phyloP scores from a whole-genome alignment of 2,888 invertebrate genomes.

The Proisotoma minuta region DNA sequence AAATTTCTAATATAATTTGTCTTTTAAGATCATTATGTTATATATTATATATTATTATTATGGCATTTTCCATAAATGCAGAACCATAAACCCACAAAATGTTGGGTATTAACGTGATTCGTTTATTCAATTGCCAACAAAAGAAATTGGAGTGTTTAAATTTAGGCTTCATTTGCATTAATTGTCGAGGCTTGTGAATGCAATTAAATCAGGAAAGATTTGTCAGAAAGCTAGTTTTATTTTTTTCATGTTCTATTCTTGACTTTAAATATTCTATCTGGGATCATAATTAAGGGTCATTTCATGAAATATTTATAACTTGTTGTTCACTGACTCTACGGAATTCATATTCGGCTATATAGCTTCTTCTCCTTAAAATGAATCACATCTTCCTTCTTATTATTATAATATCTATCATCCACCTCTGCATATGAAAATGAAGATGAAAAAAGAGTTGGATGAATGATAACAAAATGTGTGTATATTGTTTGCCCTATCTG shows the following conservation, averaged over 20 bases:
- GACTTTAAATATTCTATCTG: constrained; percentile 3
- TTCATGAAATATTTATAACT: constrained; percentile 48
- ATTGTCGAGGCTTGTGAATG: constrained; percentile 21
- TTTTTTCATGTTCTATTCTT: constrained; percentile 6
- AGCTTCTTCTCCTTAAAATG: constrained; percentile 6
- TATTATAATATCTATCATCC: background rate
- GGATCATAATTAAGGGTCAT: constrained; percentile 47
- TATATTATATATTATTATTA: too few relatives aligned
- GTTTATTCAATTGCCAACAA: too few relatives aligned
- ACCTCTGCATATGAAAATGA: background rate
- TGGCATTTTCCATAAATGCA: too few relatives aligned
- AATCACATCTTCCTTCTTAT: background rate
- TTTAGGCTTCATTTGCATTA: constrained; percentile 46
- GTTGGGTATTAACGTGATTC: too few relatives aligned
- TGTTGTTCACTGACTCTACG: constrained; percentile 15
- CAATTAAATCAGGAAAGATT: constrained; percentile 1
- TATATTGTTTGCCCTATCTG: too few relatives aligned
- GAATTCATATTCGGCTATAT: background rate
- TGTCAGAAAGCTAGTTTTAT: background rate
- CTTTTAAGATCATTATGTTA: too few relatives aligned
- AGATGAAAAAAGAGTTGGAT: background rate
- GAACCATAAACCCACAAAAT: too few relatives aligned
- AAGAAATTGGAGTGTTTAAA: constrained; percentile 26
- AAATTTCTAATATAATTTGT: too few relatives aligned
- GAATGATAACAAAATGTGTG: background rate